Base-by-base conservation (phyloP, 2,113 vertebrate species). In the Alethe castanea region DNA sequence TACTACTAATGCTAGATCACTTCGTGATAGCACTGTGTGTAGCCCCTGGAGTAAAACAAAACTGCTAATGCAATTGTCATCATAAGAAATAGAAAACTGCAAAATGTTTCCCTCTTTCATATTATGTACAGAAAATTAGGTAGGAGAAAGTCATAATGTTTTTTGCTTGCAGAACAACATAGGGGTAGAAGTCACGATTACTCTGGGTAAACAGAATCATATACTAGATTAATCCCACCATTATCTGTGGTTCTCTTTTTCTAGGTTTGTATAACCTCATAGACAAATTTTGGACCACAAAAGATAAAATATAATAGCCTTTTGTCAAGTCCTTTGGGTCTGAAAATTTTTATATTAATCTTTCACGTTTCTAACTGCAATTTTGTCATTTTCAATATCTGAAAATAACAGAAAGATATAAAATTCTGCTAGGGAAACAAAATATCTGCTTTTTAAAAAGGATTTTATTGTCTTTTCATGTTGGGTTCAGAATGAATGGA, bases 71-170 rank as follows among this genome's bases (percentile, higher is more conserved):
- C 25, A 85, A 70, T 74, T 94, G 80, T 88, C 90, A 96, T 57
- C 16, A 42, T n/a, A 82, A 95, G 84, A 80, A 53, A 25, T 12
- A 54, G n/a, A 96, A 97, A 91, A 76, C 31, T 89, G 60, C 14
- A 97, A 97, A 95, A 92, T 94, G 78, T 94, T 91, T 95, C 90
- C 90, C 78, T 88, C 89, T 95, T 92, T 96, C 83, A 70, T 87
- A 60, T 70, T 93, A 71, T 60, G 82, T 91, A 73, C 82, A 84
- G 40, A 80, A 97, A 96, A 90, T 73, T 29, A 72, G 26, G 38
- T n/a, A 40, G 66, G 54, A 81, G 36, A 92, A 87, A 86, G 44
- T 61, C 19, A 47, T 78, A 86, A 54, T 50, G 40, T 90, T 67
- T 44, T 82, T 89, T 65, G 19, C 50, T 88, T 88, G 87, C 64